Evolutionary conservation across 2,888 invertebrate species (phyloP).

Genomic region (Trissoscelio sp.): DNA sequence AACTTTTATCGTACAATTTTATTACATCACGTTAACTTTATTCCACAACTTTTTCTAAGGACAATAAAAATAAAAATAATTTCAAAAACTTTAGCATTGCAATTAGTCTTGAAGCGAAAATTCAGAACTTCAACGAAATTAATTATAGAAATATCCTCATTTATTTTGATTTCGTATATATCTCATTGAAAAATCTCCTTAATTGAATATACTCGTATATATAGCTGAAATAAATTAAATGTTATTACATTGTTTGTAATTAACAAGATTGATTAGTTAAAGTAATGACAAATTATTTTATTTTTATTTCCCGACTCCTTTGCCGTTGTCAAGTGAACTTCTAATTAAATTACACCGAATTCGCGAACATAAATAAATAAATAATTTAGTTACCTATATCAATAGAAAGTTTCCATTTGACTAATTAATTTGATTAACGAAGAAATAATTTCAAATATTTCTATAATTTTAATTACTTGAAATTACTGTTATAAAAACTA

Average conservation of each 20-base stretch:
- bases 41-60: conserved; percentile 13
- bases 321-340: neutral
- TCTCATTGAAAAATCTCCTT: neutral
- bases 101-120: conserved; percentile 10
- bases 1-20: conserved; percentile 18
- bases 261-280: conserved; percentile 1
- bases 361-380: no score
- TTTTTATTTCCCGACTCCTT: neutral
- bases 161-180: neutral
- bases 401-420: no score
- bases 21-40: conserved; percentile 4
- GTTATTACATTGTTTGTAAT: neutral
- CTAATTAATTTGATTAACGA: no score
- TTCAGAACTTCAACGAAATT: conserved; percentile 23
- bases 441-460: neutral
- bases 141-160: conserved; percentile 1
- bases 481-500: no score
- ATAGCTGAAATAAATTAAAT: no score
- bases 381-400: no score
- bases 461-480: no score
- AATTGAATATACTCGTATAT: no score
- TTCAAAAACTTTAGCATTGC: conserved; percentile 3
- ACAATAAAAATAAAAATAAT: conserved; percentile 12
- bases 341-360: neutral
- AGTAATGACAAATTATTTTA: neutral